Conservation (phyloP, 2,797 vertebrate species). For the Novumbra hubbsi region DNA sequence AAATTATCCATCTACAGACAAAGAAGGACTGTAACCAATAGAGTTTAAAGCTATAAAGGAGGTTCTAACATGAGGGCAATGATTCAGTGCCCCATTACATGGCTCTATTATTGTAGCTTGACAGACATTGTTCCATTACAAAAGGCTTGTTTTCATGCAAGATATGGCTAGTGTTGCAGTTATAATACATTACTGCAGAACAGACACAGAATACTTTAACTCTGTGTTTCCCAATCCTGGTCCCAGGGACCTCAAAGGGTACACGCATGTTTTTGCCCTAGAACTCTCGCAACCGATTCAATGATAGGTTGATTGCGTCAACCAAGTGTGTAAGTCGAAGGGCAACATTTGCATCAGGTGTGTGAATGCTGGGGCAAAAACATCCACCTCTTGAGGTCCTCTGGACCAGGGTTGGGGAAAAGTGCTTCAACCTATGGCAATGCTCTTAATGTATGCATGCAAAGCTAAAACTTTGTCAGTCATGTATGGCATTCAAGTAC, state of each 20-base stretch:
- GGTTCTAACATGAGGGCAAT: neutral
- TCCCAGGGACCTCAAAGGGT: no score
- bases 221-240: no score
- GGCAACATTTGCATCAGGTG: no score
- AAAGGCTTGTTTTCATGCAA: neutral
- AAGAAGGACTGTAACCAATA: neutral
- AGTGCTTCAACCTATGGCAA: neutral
- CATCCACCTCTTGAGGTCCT: no score
- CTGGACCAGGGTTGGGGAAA: no score
- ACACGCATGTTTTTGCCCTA: no score
- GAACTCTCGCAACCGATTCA: no score
- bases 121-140: neutral
- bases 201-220: neutral
- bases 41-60: neutral
- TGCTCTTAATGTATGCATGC: slow-evolving; percentile 49
- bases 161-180: neutral
- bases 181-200: neutral
- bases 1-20: neutral
- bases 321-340: no score
- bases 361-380: no score
- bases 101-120: neutral
- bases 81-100: neutral
- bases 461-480: slow-evolving; percentile 20
- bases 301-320: no score
- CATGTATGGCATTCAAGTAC: slow-evolving; percentile 56